Percentiles rank a stretch among this genome's conserved stretches.
phyloP scores from a whole-genome alignment of 2,888 invertebrate genomes.

The Zygothrica quintamaculata region DNA sequence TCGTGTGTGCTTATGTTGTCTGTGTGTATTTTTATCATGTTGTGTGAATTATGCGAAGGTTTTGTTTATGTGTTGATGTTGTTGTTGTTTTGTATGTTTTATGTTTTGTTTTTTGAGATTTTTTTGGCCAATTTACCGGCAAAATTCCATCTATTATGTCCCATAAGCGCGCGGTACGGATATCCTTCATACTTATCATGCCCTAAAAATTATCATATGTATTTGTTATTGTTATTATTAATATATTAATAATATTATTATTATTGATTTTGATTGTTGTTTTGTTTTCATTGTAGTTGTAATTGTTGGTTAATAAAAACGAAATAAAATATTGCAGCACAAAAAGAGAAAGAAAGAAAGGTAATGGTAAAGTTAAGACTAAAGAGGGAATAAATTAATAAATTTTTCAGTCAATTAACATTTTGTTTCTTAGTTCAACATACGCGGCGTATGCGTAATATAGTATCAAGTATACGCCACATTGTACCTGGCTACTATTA shows the following conservation, averaged over 20 bases:
- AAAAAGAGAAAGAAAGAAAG: conserved; percentile 4
- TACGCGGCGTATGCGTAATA: conserved; percentile 62
- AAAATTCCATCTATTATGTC: conserved; percentile 85
- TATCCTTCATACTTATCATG: conserved; percentile 85
- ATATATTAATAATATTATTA: conserved; percentile 21
- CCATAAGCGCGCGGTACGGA: conserved; percentile 84
- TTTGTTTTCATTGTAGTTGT: conserved; percentile 15
- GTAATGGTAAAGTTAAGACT: conserved; percentile 5
- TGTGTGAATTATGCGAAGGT: conserved; percentile 1
- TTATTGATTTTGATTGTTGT: conserved; percentile 20
- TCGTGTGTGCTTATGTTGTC: conserved; percentile 18
- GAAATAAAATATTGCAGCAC: conserved; percentile 40
- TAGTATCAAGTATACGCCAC: conserved; percentile 62
- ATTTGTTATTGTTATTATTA: conserved; percentile 51
- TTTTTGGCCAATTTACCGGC: conserved; percentile 84
- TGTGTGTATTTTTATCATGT: conserved; percentile 22
- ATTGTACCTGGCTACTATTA: conserved; percentile 5
- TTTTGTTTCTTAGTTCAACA: conserved; percentile 1
- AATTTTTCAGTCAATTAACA: too few relatives aligned
- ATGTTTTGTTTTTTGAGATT: conserved; percentile 34
- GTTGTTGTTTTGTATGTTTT: conserved; percentile 26
- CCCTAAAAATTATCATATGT: conserved; percentile 81
- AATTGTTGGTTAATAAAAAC: conserved; percentile 62
- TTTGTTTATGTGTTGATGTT: conserved; percentile 19
- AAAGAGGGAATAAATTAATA: too few relatives aligned